These are phyloP conservation scores for Phalera bucephala DNA, from an alignment of 2,888 invertebrate species.

Conservation along the genomic window DNA sequence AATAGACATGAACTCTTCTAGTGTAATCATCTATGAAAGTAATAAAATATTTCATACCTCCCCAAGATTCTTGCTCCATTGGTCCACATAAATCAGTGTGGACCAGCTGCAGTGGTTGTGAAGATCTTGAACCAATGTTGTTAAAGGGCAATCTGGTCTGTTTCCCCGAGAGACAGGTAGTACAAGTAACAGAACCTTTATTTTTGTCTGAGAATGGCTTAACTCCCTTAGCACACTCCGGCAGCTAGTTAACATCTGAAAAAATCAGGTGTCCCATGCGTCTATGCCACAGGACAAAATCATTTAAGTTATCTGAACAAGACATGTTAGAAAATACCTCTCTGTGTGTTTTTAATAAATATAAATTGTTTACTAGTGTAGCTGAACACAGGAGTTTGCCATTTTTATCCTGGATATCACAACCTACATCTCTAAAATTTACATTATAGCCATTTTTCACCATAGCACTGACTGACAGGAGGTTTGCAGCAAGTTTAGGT, in stretches of 20 bases:
- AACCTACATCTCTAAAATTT: conserved; percentile 1
- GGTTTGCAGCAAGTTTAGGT: too few relatives aligned
- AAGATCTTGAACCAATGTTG: neutral
- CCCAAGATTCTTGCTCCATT: too few relatives aligned
- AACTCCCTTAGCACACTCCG: too few relatives aligned
- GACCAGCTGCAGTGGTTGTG: neutral
- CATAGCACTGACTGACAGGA: conserved; percentile 26
- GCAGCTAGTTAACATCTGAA: conserved; percentile 10
- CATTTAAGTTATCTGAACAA: conserved; percentile 1
- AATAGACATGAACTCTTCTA: too few relatives aligned
- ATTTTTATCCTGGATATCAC: neutral
- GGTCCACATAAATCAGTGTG: too few relatives aligned
- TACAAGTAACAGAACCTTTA: neutral
- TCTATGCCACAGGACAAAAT: conserved; percentile 13
- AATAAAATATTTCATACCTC: too few relatives aligned
- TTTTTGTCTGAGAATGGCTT: too few relatives aligned
- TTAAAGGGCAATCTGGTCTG: conserved; percentile 1
- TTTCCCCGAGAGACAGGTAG: neutral
- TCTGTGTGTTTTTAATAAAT: too few relatives aligned
- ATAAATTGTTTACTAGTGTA: too few relatives aligned
- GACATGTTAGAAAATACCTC: neutral
- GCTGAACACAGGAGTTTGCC: too few relatives aligned
- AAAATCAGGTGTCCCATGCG: conserved; percentile 27
- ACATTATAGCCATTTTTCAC: conserved; percentile 8
- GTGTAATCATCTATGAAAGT: conserved; percentile 16